Evolutionary conservation across 2,888 invertebrate species (phyloP).

Genomic region (Strigamia maritima): DNA sequence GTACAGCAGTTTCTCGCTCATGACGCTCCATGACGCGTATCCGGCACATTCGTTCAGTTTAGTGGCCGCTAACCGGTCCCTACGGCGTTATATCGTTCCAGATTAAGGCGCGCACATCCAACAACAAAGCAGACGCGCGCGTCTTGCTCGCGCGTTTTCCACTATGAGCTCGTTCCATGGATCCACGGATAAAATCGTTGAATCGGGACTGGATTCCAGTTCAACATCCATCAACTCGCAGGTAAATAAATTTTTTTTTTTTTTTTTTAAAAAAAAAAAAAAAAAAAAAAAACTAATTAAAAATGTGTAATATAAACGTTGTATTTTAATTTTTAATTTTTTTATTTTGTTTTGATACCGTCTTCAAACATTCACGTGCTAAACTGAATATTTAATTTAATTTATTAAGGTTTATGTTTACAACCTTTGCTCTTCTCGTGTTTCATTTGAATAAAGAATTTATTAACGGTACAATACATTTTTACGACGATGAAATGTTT

Average conservation of each 20-base stretch:
- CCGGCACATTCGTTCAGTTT: background rate
- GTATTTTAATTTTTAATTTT: no score
- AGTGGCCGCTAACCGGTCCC: background rate
- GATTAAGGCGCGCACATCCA: background rate
- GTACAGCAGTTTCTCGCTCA: background rate
- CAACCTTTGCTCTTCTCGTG: background rate
- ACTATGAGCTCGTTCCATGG: background rate
- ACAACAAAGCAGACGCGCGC: background rate
- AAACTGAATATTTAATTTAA: no score
- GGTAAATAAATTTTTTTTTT: background rate
- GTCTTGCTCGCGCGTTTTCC: background rate
- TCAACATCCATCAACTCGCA: background rate
- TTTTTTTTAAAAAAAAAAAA: no score
- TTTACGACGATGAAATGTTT: no score
- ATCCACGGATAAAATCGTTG: background rate
- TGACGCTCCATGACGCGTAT: background rate
- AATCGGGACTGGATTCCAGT: conserved; percentile 9
- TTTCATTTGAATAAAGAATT: background rate
- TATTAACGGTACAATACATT: no score
- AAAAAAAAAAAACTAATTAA: no score
- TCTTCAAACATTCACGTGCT: no score
- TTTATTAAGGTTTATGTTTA: background rate
- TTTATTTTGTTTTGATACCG: no score
- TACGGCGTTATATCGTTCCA: background rate
- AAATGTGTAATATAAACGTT: no score